These are phyloP conservation scores for Nomada flava DNA, from an alignment of 2,888 invertebrate species.

Conservation along the genomic window DNA sequence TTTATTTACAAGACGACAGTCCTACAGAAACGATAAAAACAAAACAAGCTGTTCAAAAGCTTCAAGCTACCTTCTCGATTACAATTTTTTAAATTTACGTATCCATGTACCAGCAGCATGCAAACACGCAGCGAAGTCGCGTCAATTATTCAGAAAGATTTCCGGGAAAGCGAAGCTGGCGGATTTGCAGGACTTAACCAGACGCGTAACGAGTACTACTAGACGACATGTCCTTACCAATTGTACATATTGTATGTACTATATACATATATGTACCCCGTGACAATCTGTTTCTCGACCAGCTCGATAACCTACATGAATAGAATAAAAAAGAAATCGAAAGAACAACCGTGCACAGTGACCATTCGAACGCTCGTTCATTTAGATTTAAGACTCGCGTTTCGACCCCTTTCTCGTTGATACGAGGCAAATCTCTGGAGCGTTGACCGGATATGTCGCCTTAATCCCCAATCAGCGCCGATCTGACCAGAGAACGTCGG, in stretches of 20 bases:
- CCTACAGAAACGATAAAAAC: too few relatives aligned
- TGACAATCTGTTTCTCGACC: neutral
- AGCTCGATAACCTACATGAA: too few relatives aligned
- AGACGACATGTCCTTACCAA: neutral
- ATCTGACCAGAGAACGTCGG: slow-evolving; percentile 24
- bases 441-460: slow-evolving; percentile 21
- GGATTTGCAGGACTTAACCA: slow-evolving; percentile 36
- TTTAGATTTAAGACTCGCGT: neutral
- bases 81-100: neutral
- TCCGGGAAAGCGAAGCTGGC: neutral
- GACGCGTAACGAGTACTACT: slow-evolving; percentile 24
- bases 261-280: neutral
- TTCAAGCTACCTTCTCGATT: too few relatives aligned
- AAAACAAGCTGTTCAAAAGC: too few relatives aligned
- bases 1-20: too few relatives aligned
- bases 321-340: neutral
- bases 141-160: slow-evolving; percentile 48
- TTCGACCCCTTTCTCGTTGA: slow-evolving; percentile 3
- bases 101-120: neutral
- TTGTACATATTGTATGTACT: too few relatives aligned
- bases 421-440: neutral
- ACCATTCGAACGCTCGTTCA: neutral
- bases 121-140: neutral
- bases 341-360: neutral
- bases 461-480: slow-evolving; percentile 55